Conservation (phyloP, 2,113 vertebrate species). For the Micronycteris hirsuta region DNA sequence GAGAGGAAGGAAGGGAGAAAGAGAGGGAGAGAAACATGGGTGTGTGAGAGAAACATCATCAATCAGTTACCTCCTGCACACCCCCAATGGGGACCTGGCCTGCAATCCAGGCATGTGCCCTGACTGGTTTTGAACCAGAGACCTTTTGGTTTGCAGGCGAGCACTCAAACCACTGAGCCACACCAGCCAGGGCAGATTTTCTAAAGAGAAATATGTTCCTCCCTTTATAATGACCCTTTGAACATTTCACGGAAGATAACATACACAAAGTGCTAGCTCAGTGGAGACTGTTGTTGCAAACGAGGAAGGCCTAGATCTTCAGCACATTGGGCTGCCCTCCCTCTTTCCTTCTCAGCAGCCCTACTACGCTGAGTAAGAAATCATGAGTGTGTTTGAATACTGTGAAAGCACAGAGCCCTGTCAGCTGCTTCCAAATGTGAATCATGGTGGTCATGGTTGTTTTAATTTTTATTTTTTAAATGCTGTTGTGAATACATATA, state of each 20-base stretch:
- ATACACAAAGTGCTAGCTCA: neutral
- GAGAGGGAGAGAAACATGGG: no score
- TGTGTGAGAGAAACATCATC: no score
- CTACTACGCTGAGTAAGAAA: neutral
- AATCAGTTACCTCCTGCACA: no score
- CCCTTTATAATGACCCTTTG: neutral
- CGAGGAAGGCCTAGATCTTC: neutral
- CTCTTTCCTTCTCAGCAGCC: neutral
- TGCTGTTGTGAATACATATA: neutral
- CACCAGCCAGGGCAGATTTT: no score
- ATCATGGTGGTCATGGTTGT: neutral
- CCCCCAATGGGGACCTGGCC: no score
- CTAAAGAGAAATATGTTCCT: neutral
- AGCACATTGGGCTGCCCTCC: fast-evolving
- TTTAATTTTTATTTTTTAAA: neutral
- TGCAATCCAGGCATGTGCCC: no score
- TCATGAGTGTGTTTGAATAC: neutral
- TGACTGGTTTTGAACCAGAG: no score
- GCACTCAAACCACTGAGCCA: no score
- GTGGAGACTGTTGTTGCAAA: neutral
- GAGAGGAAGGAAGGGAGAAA: no score
- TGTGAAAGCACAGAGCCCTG: neutral
- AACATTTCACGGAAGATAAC: neutral
- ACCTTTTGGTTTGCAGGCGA: no score
- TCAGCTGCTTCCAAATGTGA: neutral